A percentile compares a stretch with the other conserved stretches of the same genome.
Evolutionary conservation across 2,797 vertebrate genomes (phyloP).

Genomic region (Leuciscus waleckii): DNA sequence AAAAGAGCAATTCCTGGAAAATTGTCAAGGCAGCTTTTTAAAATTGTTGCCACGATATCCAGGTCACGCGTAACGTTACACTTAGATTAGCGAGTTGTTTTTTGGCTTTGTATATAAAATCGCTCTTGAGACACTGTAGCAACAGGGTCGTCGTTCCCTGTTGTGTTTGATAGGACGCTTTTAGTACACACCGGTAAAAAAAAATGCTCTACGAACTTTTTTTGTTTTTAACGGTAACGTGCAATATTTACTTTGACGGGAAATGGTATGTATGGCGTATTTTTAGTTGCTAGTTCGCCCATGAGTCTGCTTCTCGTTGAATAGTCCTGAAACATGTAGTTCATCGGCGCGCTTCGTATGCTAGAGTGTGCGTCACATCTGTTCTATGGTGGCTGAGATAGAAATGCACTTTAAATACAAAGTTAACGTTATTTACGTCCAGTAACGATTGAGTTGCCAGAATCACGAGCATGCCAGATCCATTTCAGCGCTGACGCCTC

Average conservation of each 20-base stretch:
- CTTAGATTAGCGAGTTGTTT: slow-evolving; percentile 70
- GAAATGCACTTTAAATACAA: slow-evolving; percentile 74
- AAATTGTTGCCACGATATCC: not conserved
- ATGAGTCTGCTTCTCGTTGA: slow-evolving; percentile 56
- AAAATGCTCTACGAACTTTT: not conserved
- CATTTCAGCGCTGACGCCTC: slow-evolving; percentile 64
- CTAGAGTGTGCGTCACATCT: slow-evolving; percentile 63
- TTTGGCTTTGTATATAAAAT: slow-evolving; percentile 76
- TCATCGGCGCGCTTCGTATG: slow-evolving; percentile 55
- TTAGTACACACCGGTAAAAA: slow-evolving; percentile 9
- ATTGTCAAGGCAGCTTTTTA: slow-evolving; percentile 15
- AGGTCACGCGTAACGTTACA: slow-evolving; percentile 59
- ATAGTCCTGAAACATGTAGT: slow-evolving; percentile 43
- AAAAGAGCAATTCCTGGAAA: slow-evolving; percentile 6
- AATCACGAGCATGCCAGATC: slow-evolving; percentile 54
- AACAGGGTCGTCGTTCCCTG: slow-evolving; percentile 73
- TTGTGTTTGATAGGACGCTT: slow-evolving; percentile 69
- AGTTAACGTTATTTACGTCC: slow-evolving; percentile 49
- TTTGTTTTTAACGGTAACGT: slow-evolving; percentile 66
- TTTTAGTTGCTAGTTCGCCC: slow-evolving; percentile 41
- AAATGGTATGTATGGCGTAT: slow-evolving; percentile 43
- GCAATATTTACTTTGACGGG: slow-evolving; percentile 76
- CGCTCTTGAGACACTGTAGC: slow-evolving; percentile 74
- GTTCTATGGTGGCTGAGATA: slow-evolving; percentile 73
- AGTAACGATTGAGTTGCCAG: slow-evolving; percentile 37